These are phyloP conservation scores for Oriolus oriolus DNA, from an alignment of 2,113 vertebrate species.

Conservation along the genomic window DNA sequence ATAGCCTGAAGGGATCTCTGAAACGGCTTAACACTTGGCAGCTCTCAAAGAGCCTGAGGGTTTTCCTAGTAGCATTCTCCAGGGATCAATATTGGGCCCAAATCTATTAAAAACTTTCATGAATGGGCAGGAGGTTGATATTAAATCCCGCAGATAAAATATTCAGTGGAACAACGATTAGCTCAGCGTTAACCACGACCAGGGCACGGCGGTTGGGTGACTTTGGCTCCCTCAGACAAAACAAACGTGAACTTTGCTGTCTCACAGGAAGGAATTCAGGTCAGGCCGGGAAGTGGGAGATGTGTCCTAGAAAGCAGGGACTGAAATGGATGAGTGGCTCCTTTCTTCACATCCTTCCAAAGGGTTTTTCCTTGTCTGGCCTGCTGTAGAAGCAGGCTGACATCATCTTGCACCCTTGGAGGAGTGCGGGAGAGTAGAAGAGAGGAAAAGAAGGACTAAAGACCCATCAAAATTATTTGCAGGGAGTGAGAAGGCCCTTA, in stretches of 20 bases:
- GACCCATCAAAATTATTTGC: background rate
- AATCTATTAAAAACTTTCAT: background rate
- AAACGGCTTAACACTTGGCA: background rate
- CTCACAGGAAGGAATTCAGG: background rate
- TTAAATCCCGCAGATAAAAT: background rate
- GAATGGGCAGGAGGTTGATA: background rate
- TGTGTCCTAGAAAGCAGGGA: background rate
- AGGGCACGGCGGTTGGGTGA: background rate
- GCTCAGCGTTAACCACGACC: background rate
- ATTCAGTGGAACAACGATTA: background rate
- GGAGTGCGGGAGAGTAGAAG: background rate
- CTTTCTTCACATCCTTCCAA: background rate
- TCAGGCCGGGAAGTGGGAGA: background rate
- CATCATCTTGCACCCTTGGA: background rate
- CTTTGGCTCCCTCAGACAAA: background rate
- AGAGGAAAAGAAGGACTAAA: background rate
- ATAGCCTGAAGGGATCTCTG: background rate
- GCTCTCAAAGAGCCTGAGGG: background rate
- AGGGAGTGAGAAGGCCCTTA: background rate
- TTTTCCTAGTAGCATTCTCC: background rate
- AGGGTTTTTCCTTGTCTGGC: background rate
- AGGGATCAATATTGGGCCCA: background rate
- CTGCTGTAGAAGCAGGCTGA: background rate
- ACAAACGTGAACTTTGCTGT: background rate
- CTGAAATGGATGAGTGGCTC: background rate